Evolutionary conservation across 2,797 vertebrate species (phyloP).

Genomic region (Borostomias antarcticus): DNA sequence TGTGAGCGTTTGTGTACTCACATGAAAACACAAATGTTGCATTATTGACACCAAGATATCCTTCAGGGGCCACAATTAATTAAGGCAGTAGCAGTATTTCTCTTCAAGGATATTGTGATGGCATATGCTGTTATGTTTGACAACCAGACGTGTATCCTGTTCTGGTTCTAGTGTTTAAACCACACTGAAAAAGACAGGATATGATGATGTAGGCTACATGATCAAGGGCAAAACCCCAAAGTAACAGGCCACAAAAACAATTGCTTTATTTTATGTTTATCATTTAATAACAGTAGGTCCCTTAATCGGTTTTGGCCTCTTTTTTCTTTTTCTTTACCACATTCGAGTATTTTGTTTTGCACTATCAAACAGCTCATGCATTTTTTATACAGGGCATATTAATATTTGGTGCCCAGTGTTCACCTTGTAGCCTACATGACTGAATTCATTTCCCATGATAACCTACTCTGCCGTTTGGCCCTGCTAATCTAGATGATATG

Average conservation of each 20-base stretch:
- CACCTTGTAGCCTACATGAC: no score
- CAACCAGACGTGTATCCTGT: not conserved
- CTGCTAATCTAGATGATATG: constrained; percentile 9
- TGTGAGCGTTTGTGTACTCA: no score
- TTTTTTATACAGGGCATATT: no score
- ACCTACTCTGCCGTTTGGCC: constrained; percentile 2
- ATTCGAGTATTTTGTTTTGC: no score
- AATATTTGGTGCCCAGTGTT: no score
- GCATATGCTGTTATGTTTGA: constrained; percentile 10
- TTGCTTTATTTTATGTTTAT: not conserved
- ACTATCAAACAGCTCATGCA: no score
- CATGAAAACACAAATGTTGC: no score
- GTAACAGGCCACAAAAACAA: no score
- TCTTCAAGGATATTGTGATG: constrained; percentile 26
- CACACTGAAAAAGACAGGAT: not conserved
- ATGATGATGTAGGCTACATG: not conserved
- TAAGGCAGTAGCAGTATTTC: not conserved
- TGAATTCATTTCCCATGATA: no score
- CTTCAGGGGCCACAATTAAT: constrained; percentile 19
- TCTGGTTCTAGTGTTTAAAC: not conserved
- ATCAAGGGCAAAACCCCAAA: no score
- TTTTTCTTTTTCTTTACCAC: not conserved
- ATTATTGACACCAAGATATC: constrained; percentile 52
- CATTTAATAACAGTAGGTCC: not conserved
- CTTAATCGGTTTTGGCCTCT: no score